phyloP scores from a whole-genome alignment of 2,888 invertebrate genomes.

The Brachylomia viminalis region DNA sequence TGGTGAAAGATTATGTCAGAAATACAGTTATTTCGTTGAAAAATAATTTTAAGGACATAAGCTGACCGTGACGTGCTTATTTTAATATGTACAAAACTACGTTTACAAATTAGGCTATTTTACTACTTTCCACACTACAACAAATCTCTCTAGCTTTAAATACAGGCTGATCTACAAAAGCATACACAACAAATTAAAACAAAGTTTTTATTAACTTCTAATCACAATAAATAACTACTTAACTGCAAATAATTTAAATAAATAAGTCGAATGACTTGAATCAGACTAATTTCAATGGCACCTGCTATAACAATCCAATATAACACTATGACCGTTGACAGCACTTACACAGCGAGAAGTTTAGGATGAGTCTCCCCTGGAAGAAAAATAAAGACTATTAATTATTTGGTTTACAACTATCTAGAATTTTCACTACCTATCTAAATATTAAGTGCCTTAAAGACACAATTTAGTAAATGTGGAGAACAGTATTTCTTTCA shows the following conservation, averaged over 20 bases:
- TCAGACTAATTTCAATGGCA: conserved; percentile 82
- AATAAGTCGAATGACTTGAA: conserved; percentile 68
- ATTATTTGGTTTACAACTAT: neutral
- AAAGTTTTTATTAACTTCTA: conserved; percentile 61
- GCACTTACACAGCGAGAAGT: conserved; percentile 34
- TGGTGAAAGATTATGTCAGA: conserved; percentile 25
- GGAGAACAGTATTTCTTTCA: neutral
- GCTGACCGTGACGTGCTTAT: neutral
- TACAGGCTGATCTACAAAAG: conserved; percentile 29
- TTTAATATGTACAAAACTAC: neutral
- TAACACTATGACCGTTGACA: conserved; percentile 36
- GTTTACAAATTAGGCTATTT: neutral
- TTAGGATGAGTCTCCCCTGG: conserved; percentile 68
- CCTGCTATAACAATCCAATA: conserved; percentile 62
- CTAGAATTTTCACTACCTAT: neutral
- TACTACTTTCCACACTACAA: conserved; percentile 8
- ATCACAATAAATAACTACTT: conserved; percentile 65
- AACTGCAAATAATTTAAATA: conserved; percentile 69
- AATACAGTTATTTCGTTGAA: neutral
- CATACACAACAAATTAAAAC: conserved; percentile 38
- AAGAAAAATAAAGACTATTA: conserved; percentile 60
- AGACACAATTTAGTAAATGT: neutral
- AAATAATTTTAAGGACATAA: neutral
- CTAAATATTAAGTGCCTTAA: neutral
- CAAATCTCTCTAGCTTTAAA: neutral